phyloP scores from a whole-genome alignment of 1,140 invertebrate genomes.

The Drosophila melanica region DNA sequence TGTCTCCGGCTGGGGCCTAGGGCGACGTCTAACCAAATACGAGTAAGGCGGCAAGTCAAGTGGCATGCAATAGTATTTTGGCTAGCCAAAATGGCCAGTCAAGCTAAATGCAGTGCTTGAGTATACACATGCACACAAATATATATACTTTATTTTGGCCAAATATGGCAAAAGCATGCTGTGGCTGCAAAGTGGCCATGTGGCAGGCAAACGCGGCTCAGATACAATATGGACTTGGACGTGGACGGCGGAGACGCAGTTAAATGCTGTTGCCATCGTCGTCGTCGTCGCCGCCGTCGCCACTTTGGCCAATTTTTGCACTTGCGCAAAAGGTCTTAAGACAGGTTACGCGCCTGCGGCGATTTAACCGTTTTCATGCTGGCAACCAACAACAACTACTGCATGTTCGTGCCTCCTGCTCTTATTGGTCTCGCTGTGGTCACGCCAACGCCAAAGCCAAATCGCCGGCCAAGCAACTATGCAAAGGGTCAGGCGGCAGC shows the following conservation, averaged over 20 bases:
- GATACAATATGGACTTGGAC: conserved; percentile 54
- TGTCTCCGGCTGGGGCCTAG: conserved; percentile 56
- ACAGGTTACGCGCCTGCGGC: conserved; percentile 81
- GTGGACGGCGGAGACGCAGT: conserved; percentile 38
- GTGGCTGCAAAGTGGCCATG: conserved; percentile 66
- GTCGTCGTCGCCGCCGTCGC: conserved; percentile 35
- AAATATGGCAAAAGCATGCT: conserved; percentile 81
- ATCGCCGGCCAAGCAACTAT: conserved; percentile 7
- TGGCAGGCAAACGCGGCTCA: conserved; percentile 56
- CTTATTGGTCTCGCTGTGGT: conserved; percentile 54
- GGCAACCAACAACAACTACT: conserved; percentile 35
- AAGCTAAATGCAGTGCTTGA: conserved; percentile 64
- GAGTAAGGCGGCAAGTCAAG: conserved; percentile 77
- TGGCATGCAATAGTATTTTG: conserved; percentile 71
- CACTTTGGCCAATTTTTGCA: conserved; percentile 79
- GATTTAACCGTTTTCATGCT: conserved; percentile 77
- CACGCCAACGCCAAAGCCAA: conserved; percentile 60
- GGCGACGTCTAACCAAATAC: conserved; percentile 81
- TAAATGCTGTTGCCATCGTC: conserved; percentile 54
- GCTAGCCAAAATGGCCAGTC: conserved; percentile 55
- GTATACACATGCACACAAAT: not conserved
- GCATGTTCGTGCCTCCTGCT: conserved; percentile 29
- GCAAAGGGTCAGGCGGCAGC: conserved; percentile 66
- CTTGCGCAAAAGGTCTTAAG: conserved; percentile 81
- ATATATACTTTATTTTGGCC: conserved; percentile 60